These are phyloP conservation scores for Zygogramma bicolorata DNA, from an alignment of 2,888 invertebrate genomes.

Conservation along the genomic window DNA sequence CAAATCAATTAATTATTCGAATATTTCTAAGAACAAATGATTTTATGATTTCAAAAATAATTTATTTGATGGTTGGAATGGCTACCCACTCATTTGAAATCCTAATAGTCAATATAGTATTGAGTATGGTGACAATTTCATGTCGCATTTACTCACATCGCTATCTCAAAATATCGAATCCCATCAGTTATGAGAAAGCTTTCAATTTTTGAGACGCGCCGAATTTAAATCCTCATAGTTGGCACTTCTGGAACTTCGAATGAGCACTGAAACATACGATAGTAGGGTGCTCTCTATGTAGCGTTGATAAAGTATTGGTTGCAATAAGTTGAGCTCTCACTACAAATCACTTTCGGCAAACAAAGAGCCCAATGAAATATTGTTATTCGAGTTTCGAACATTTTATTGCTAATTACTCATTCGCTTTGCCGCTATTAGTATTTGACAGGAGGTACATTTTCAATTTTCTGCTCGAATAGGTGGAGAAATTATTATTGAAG, in stretches of 20 bases:
- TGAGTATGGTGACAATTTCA: too few species aligned
- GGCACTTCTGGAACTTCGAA: not conserved
- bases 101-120: too few species aligned
- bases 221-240: not conserved
- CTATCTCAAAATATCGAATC: too few species aligned
- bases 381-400: conserved; percentile 25
- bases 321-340: conserved; percentile 24
- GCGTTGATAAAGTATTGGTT: conserved; percentile 28
- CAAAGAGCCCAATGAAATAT: conserved; percentile 26
- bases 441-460: not conserved
- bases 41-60: too few species aligned
- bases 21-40: too few species aligned
- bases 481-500: not conserved
- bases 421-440: not conserved
- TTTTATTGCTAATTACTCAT: conserved; percentile 9
- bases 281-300: conserved; percentile 20
- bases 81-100: too few species aligned
- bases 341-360: conserved; percentile 25
- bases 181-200: too few species aligned
- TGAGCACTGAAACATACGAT: conserved; percentile 28
- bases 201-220: not conserved
- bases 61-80: too few species aligned
- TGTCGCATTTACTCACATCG: too few species aligned
- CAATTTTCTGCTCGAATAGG: not conserved
- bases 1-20: too few species aligned